Evolutionary conservation across 2,113 vertebrate genomes (phyloP).

Genomic region (Gnathonemus longibarbis): DNA sequence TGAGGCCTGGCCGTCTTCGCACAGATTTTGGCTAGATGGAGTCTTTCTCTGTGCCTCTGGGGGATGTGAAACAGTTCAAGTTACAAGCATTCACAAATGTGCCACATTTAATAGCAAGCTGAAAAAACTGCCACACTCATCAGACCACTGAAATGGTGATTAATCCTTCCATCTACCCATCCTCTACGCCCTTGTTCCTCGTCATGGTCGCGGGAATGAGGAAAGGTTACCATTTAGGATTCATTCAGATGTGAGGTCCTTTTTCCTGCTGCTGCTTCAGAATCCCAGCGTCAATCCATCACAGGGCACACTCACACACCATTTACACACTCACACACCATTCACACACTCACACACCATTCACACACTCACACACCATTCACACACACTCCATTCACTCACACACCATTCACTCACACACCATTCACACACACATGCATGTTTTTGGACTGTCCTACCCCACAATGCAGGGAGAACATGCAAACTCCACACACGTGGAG

Average conservation of each 20-base stretch:
- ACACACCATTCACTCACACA: neutral
- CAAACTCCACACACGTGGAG: neutral
- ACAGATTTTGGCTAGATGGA: neutral
- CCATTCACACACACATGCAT: neutral
- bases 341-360: neutral
- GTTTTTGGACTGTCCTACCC: neutral
- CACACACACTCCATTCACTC: neutral
- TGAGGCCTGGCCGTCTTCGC: neutral
- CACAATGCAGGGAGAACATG: neutral
- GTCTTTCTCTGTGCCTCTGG: neutral
- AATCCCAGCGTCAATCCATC: neutral
- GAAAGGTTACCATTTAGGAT: neutral
- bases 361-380: neutral
- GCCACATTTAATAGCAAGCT: neutral
- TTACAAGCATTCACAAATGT: neutral
- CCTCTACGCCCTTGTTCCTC: neutral
- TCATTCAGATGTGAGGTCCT: neutral
- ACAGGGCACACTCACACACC: neutral
- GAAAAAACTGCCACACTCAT: neutral
- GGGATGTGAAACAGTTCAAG: neutral
- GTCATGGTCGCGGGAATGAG: neutral
- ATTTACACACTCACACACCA: too few relatives aligned
- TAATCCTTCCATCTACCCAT: neutral
- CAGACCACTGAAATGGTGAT: neutral
- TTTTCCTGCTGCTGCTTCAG: neutral